Conservation (phyloP, 2,888 invertebrate genomes). For the Spatulosminthurus flaviceps region DNA sequence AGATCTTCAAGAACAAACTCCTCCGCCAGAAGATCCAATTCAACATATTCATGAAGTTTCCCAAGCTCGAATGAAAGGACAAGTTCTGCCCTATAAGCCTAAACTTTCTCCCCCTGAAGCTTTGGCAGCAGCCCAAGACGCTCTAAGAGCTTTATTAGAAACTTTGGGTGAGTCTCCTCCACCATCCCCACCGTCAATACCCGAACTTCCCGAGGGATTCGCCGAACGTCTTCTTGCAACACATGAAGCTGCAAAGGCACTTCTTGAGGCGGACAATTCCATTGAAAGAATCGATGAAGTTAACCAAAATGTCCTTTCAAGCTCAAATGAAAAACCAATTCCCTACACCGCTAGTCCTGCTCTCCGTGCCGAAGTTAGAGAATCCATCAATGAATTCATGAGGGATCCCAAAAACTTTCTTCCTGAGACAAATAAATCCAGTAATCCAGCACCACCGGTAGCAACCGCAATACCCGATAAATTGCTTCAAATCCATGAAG, state of each 20-base stretch:
- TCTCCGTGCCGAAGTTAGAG: not conserved
- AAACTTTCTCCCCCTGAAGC: not conserved
- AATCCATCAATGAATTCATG: slow-evolving; percentile 6
- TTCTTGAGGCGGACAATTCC: not conserved
- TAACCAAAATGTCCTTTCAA: not conserved
- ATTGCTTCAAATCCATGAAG: slow-evolving; percentile 19
- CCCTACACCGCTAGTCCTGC: slow-evolving; percentile 25
- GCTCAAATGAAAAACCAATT: too few relatives aligned
- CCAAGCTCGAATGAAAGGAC: not conserved
- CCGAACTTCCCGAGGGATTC: slow-evolving; percentile 26
- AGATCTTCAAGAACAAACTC: not conserved
- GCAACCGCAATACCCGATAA: not conserved
- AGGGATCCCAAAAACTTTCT: not conserved
- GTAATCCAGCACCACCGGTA: not conserved
- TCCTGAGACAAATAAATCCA: not conserved
- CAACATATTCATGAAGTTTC: slow-evolving; percentile 15
- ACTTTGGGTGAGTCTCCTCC: not conserved
- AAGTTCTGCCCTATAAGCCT: not conserved
- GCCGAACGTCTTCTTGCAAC: not conserved
- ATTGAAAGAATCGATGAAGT: slow-evolving; percentile 2
- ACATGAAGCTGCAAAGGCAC: slow-evolving; percentile 9
- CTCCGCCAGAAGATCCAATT: not conserved
- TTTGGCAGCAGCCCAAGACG: not conserved
- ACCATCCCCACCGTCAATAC: not conserved
- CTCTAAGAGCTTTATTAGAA: not conserved